Conservation (phyloP, 2,113 vertebrate genomes). For the Peromyscus polionotus region DNA sequence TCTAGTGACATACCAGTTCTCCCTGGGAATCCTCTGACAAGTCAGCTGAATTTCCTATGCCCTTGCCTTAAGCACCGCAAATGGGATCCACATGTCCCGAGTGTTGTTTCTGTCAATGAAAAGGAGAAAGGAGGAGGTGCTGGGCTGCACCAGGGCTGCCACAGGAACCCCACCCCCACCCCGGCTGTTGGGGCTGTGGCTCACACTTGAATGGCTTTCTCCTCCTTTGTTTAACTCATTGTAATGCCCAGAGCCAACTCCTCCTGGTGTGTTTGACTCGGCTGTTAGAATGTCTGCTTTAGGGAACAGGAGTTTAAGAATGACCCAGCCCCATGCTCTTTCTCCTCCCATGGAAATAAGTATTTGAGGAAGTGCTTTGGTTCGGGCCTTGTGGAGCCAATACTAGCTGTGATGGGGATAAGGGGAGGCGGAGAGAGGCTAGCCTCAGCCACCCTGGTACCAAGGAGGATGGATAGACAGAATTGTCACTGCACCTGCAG, state of each 20-base stretch:
- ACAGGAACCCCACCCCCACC: neutral
- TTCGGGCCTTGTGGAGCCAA: constrained; percentile 56
- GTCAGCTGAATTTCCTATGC: constrained; percentile 82
- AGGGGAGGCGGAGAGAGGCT: neutral
- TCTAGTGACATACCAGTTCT: constrained; percentile 77
- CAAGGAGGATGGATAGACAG: neutral
- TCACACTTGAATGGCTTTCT: neutral
- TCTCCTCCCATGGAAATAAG: constrained; percentile 61
- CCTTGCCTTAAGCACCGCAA: constrained; percentile 77
- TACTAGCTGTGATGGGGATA: constrained; percentile 54
- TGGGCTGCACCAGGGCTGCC: neutral
- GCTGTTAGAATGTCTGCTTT: constrained; percentile 71
- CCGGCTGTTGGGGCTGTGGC: neutral
- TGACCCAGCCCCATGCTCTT: neutral
- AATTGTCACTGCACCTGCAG: neutral
- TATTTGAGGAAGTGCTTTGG: constrained; percentile 82
- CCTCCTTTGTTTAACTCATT: constrained; percentile 32
- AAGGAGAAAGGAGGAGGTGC: constrained; percentile 75
- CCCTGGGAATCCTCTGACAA: constrained; percentile 85
- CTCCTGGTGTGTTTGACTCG: constrained; percentile 80
- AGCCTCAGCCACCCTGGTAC: neutral
- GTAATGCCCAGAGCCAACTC: constrained; percentile 68
- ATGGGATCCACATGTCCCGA: constrained; percentile 84
- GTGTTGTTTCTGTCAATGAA: constrained; percentile 79
- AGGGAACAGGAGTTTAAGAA: constrained; percentile 25